Evolutionary conservation across 2,113 vertebrate genomes (phyloP).

Genomic region (Vimba vimba): DNA sequence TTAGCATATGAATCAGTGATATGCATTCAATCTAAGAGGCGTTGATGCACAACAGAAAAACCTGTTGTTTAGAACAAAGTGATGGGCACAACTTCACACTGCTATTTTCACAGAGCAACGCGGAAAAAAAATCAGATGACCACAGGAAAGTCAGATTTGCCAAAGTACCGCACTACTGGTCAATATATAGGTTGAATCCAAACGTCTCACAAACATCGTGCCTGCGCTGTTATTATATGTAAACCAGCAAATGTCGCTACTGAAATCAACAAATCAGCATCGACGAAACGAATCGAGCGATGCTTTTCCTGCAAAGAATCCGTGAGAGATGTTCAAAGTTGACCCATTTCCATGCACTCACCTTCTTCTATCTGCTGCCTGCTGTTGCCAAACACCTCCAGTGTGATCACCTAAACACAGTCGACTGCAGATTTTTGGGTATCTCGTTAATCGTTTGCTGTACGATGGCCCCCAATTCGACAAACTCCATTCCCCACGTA

Average conservation of each 20-base stretch:
- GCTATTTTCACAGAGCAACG: slow-evolving; percentile 65
- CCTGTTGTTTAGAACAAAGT: slow-evolving; percentile 61
- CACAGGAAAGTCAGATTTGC: neutral
- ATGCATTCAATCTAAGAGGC: slow-evolving; percentile 8
- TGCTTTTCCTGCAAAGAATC: neutral
- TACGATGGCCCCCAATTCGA: slow-evolving; percentile 15
- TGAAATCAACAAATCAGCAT: neutral
- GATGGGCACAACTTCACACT: neutral
- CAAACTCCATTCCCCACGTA: slow-evolving; percentile 51
- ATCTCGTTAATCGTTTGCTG: slow-evolving; percentile 37
- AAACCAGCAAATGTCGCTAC: neutral
- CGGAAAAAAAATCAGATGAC: slow-evolving; percentile 43
- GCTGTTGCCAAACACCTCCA: slow-evolving; percentile 41
- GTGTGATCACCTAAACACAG: slow-evolving; percentile 40
- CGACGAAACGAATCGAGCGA: neutral
- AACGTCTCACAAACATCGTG: slow-evolving; percentile 13
- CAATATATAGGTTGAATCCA: neutral
- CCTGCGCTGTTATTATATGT: no score
- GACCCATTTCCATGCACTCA: slow-evolving; percentile 55
- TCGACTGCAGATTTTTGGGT: slow-evolving; percentile 25
- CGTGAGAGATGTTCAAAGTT: slow-evolving; percentile 50
- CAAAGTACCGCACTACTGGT: neutral
- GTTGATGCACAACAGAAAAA: slow-evolving; percentile 41
- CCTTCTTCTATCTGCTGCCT: slow-evolving; percentile 38
- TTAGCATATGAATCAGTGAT: slow-evolving; percentile 16